phyloP scores from a whole-genome alignment of 2,888 invertebrate genomes.

The Xestobium rufovillosum region DNA sequence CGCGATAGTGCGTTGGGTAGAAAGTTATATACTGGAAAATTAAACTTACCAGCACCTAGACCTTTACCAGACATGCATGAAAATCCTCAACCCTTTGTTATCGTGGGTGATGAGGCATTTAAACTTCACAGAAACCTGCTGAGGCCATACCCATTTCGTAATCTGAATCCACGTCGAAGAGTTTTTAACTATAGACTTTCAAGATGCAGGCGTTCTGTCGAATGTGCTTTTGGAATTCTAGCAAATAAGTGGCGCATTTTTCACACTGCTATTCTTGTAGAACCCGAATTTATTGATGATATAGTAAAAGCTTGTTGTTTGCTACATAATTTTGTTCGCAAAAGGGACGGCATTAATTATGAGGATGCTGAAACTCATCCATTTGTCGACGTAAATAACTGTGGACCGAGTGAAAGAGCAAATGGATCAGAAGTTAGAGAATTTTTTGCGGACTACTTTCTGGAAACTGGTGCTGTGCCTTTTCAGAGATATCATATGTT shows the following conservation, averaged over 20 bases:
- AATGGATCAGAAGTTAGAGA: conserved; percentile 4
- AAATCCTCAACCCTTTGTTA: conserved; percentile 15
- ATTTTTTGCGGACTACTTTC: conserved; percentile 3
- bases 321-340: conserved; percentile 4
- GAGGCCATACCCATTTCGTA: conserved; percentile 13
- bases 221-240: no score
- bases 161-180: conserved; percentile 12
- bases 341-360: conserved; percentile 3
- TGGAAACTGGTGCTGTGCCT: conserved; percentile 4
- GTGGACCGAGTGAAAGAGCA: conserved; percentile 4
- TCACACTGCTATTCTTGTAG: conserved; percentile 14
- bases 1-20: conserved; percentile 15
- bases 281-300: conserved; percentile 12
- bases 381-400: conserved; percentile 4
- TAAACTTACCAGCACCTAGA: conserved; percentile 18
- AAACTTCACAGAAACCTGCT: conserved; percentile 11
- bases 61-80: conserved; percentile 14
- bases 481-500: no score
- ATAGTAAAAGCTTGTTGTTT: conserved; percentile 3
- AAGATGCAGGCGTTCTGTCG: conserved; percentile 12
- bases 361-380: conserved; percentile 4
- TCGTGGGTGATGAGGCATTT: conserved; percentile 20
- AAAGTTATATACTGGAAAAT: conserved; percentile 16
- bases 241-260: conserved; percentile 17
- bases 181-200: conserved; percentile 22